phyloP scores from a whole-genome alignment of 2,797 vertebrate genomes.

The Hemitrygon akajei region DNA sequence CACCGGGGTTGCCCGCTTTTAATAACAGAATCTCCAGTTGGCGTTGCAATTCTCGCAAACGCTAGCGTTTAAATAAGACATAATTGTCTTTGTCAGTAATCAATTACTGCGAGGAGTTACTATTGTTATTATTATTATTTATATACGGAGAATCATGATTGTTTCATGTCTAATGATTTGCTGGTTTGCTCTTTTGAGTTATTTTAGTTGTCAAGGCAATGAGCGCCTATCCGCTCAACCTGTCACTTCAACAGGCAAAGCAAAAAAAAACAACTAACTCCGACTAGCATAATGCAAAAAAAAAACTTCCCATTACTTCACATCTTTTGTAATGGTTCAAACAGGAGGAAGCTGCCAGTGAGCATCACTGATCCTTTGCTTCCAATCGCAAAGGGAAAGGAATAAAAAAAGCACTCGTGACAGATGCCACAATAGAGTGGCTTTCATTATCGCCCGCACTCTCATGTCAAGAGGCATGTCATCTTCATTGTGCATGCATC shows the following conservation, averaged over 20 bases:
- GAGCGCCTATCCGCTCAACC: conserved; percentile 20
- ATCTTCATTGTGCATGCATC: conserved; percentile 78
- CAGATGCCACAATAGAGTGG: conserved; percentile 69
- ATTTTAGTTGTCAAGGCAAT: conserved; percentile 35
- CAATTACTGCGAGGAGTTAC: conserved; percentile 11
- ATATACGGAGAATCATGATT: conserved; percentile 9
- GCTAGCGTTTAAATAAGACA: conserved; percentile 16
- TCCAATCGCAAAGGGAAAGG: conserved; percentile 61
- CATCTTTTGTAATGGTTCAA: conserved; percentile 52
- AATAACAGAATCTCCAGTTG: background rate
- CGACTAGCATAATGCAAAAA: conserved; percentile 30
- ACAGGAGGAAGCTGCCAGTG: conserved; percentile 70
- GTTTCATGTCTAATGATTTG: conserved; percentile 32
- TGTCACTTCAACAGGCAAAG: conserved; percentile 22
- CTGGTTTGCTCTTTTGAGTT: conserved; percentile 24
- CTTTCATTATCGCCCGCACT: conserved; percentile 72
- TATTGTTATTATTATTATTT: conserved; percentile 23
- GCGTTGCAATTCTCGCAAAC: background rate
- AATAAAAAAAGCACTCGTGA: conserved; percentile 56
- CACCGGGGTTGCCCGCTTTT: background rate
- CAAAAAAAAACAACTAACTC: conserved; percentile 31
- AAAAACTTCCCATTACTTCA: conserved; percentile 38
- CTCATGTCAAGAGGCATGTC: conserved; percentile 69
- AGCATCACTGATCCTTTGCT: conserved; percentile 64
- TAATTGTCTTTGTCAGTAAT: conserved; percentile 32